Evolutionary conservation across 2,797 vertebrate genomes (phyloP).

Genomic region (Pogoniulus pusillus): DNA sequence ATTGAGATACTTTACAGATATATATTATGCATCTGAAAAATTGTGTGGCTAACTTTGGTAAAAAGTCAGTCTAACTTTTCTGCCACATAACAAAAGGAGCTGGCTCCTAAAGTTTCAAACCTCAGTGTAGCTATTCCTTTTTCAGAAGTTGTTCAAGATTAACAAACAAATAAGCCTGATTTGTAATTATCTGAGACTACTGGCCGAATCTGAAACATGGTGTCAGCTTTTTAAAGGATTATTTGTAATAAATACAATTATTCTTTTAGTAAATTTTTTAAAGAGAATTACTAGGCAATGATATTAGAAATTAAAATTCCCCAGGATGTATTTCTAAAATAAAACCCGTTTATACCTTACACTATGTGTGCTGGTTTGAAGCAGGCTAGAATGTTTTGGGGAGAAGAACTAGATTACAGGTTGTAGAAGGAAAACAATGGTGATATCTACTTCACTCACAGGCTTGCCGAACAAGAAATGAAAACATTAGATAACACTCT

Average conservation of each 20-base stretch:
- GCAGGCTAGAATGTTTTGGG: too few species aligned
- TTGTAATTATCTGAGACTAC: constrained; percentile 2
- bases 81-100: neutral
- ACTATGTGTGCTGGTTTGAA: too few species aligned
- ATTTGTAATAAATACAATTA: neutral
- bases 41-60: neutral
- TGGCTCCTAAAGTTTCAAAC: constrained; percentile 33
- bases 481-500: too few species aligned
- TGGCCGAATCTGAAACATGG: neutral
- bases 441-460: too few species aligned
- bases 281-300: neutral
- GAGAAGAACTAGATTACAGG: too few species aligned
- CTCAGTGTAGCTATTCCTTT: constrained; percentile 18
- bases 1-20: neutral
- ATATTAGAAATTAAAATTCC: neutral
- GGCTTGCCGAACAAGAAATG: too few species aligned
- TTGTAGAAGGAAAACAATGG: too few species aligned
- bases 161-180: constrained; percentile 7
- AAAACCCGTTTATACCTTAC: neutral
- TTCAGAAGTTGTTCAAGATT: neutral
- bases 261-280: neutral
- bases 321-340: neutral
- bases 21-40: neutral
- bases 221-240: neutral
- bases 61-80: constrained; percentile 32